Evolutionary conservation across 2,797 vertebrate species (phyloP).

Genomic region (Hoplostethus atlanticus): DNA sequence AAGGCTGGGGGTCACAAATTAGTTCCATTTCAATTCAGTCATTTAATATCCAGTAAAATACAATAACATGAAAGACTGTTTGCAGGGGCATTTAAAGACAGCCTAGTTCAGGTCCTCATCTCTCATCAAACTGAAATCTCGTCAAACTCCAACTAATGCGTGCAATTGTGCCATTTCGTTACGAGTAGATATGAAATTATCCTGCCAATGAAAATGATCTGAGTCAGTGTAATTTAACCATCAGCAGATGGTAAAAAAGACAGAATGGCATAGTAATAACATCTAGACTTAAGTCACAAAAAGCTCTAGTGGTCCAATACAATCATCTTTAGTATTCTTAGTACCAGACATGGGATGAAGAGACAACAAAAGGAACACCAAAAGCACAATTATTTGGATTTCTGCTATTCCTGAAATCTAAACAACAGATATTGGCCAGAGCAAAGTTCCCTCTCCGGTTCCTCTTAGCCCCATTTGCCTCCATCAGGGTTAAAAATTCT

Average conservation of each 20-base stretch:
- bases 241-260: conserved; percentile 62
- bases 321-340: conserved; percentile 83
- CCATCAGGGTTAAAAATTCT: conserved; percentile 39
- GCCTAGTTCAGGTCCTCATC: conserved; percentile 75
- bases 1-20: conserved; percentile 52
- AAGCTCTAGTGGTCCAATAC: conserved; percentile 84
- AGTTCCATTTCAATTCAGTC: conserved; percentile 65
- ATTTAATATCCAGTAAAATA: conserved; percentile 48
- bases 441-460: conserved; percentile 71
- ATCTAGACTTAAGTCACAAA: conserved; percentile 77
- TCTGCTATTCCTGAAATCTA: conserved; percentile 84
- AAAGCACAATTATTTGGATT: conserved; percentile 80
- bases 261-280: conserved; percentile 77
- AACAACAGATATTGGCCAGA: conserved; percentile 75
- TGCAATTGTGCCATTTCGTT: conserved; percentile 81
- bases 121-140: conserved; percentile 60
- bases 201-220: conserved; percentile 74
- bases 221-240: conserved; percentile 75
- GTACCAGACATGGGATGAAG: conserved; percentile 79
- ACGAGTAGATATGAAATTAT: conserved; percentile 75
- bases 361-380: conserved; percentile 66
- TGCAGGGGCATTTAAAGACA: conserved; percentile 49
- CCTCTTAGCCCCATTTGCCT: conserved; percentile 69
- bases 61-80: conserved; percentile 28
- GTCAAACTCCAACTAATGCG: conserved; percentile 69